Percentiles rank a stretch among this genome's conserved stretches.
phyloP scores from a whole-genome alignment of 2,888 invertebrate genomes.

The Eilema caniola region DNA sequence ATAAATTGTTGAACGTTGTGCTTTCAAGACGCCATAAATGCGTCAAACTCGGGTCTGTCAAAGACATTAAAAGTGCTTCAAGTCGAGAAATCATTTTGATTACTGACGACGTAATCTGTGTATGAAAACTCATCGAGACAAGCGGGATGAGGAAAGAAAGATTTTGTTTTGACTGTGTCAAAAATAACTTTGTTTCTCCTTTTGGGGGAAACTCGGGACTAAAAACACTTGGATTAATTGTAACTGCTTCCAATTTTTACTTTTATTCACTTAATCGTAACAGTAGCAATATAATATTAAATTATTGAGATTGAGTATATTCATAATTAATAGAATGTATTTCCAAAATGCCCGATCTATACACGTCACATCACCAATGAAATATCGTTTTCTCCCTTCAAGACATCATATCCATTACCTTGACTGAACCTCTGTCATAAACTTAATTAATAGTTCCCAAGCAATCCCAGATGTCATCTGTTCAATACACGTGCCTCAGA shows the following conservation, averaged over 20 bases:
- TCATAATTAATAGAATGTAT: background rate
- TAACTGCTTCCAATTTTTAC: too few relatives aligned
- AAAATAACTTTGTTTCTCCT: background rate
- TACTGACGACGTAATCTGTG: background rate
- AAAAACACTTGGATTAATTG: too few relatives aligned
- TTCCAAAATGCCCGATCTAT: background rate
- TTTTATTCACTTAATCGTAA: too few relatives aligned
- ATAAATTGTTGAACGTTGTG: conserved; percentile 32
- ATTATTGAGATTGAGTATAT: background rate
- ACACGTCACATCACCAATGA: background rate
- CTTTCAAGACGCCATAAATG: conserved; percentile 39
- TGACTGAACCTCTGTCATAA: conserved; percentile 32
- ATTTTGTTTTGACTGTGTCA: background rate
- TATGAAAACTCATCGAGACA: background rate
- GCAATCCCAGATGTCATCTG: conserved; percentile 46
- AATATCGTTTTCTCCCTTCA: conserved; percentile 14
- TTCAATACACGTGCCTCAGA: conserved; percentile 39
- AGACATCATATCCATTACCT: conserved; percentile 33
- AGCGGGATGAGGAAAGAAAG: background rate
- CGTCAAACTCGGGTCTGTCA: conserved; percentile 37
- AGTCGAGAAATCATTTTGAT: conserved; percentile 10
- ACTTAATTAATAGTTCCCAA: conserved; percentile 47
- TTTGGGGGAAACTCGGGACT: too few relatives aligned
- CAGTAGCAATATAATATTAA: background rate
- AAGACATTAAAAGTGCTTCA: conserved; percentile 28